A percentile compares a stretch with the other conserved stretches of the same genome.
Evolutionary conservation across 2,888 invertebrate genomes (phyloP).

Genomic region (Synergus japonicus): DNA sequence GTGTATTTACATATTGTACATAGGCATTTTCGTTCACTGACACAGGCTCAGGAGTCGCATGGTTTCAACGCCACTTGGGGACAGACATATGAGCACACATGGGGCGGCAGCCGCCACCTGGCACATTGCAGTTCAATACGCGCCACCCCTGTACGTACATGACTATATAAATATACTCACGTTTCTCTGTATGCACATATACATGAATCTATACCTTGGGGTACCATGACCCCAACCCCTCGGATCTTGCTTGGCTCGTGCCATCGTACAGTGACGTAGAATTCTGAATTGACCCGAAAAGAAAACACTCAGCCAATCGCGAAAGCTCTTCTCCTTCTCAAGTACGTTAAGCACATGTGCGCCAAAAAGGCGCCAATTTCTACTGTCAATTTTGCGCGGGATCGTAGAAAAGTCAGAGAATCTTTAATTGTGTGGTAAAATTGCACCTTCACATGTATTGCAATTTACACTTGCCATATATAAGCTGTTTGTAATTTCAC

Average conservation of each 20-base stretch:
- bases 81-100: conserved; percentile 68
- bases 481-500: too few relatives aligned
- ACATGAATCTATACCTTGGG: conserved; percentile 49
- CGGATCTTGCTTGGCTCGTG: conserved; percentile 72
- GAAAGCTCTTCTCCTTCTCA: not conserved
- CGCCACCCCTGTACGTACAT: conserved; percentile 61
- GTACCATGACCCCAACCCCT: conserved; percentile 50
- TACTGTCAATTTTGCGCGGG: not conserved
- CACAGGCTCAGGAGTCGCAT: not conserved
- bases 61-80: conserved; percentile 41
- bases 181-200: conserved; percentile 22
- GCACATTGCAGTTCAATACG: conserved; percentile 65
- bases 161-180: conserved; percentile 53
- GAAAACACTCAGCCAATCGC: conserved; percentile 39
- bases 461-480: too few relatives aligned
- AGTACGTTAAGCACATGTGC: conserved; percentile 32
- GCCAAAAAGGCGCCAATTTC: conserved; percentile 13
- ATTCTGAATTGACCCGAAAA: conserved; percentile 43
- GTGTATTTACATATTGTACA: conserved; percentile 42
- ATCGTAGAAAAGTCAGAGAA: not conserved
- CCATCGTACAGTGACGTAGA: conserved; percentile 70
- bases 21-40: not conserved
- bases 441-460: too few relatives aligned
- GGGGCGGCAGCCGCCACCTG: conserved; percentile 73
- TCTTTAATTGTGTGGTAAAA: too few relatives aligned